These are phyloP conservation scores for Helarctos malayanus DNA, from an alignment of 2,797 vertebrate genomes.

Conservation along the genomic window DNA sequence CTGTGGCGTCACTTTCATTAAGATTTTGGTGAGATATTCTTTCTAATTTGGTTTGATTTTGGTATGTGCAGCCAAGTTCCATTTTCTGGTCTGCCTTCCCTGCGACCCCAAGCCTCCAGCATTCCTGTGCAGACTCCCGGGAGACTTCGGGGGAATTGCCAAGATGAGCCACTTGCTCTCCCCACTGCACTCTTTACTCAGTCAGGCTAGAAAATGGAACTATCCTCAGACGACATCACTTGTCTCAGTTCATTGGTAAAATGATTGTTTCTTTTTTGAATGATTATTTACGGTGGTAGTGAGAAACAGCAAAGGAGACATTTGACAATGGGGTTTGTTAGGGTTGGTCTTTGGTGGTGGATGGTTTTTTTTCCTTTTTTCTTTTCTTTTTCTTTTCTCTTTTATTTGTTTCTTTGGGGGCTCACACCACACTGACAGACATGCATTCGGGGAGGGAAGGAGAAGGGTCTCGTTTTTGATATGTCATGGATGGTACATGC, in stretches of 20 bases:
- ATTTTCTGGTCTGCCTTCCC: constrained; percentile 91
- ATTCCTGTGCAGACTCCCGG: constrained; percentile 64
- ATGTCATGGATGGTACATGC: constrained; percentile 93
- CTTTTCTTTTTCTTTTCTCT: constrained; percentile 84
- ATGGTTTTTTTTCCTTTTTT: constrained; percentile 62
- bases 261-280: constrained; percentile 87
- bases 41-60: constrained; percentile 78
- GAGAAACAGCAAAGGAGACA: constrained; percentile 89
- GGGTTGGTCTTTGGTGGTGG: constrained; percentile 82
- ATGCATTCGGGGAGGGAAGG: constrained; percentile 88
- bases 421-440: constrained; percentile 91
- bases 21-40: constrained; percentile 86
- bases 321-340: constrained; percentile 84
- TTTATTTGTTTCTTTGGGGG: constrained; percentile 86
- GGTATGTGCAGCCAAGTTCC: constrained; percentile 86
- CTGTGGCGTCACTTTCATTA: constrained; percentile 84
- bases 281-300: constrained; percentile 88
- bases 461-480: constrained; percentile 85
- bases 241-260: constrained; percentile 85
- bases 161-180: constrained; percentile 69
- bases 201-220: constrained; percentile 92
- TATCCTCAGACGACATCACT: constrained; percentile 84
- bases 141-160: constrained; percentile 67
- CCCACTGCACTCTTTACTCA: constrained; percentile 63
- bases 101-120: constrained; percentile 73